Evolutionary conservation across 2,797 vertebrate genomes (phyloP).

Genomic region (Periparus ater): DNA sequence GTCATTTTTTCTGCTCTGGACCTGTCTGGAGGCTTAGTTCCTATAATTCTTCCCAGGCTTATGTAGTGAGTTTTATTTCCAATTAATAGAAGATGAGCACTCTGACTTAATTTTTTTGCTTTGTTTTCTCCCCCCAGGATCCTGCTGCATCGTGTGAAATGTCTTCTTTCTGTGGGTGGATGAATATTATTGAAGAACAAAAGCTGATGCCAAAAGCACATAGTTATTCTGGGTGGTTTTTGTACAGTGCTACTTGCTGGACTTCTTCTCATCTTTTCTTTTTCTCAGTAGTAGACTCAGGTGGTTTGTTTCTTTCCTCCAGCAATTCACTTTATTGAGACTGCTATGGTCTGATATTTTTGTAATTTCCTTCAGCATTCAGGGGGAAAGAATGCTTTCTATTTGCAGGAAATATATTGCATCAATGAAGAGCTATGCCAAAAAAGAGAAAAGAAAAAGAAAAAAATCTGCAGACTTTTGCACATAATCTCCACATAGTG

Average conservation of each 20-base stretch:
- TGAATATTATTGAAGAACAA: constrained; percentile 68
- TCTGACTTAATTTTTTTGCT: neutral
- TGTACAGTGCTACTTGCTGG: constrained; percentile 39
- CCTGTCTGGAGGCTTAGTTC: neutral
- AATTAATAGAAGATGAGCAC: neutral
- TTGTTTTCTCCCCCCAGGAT: constrained; percentile 23
- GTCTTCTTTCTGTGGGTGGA: constrained; percentile 46
- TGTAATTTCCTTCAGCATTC: constrained; percentile 63
- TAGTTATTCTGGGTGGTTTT: constrained; percentile 61
- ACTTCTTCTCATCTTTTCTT: constrained; percentile 34
- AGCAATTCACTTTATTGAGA: constrained; percentile 44
- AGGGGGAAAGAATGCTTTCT: constrained; percentile 73
- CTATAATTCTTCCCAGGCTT: neutral
- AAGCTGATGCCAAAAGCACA: constrained; percentile 46
- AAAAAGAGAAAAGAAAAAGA: constrained; percentile 28
- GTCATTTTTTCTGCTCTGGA: neutral
- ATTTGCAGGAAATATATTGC: constrained; percentile 76
- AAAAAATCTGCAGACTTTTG: constrained; percentile 73
- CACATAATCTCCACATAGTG: constrained; percentile 75
- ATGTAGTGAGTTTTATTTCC: neutral
- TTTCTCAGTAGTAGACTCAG: constrained; percentile 40
- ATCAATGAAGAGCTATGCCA: constrained; percentile 61
- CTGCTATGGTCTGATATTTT: constrained; percentile 30
- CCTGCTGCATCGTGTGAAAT: neutral
- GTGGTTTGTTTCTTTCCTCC: neutral